Evolutionary conservation across 2,888 invertebrate species (phyloP).

Genomic region (Hypomecis atomaria): DNA sequence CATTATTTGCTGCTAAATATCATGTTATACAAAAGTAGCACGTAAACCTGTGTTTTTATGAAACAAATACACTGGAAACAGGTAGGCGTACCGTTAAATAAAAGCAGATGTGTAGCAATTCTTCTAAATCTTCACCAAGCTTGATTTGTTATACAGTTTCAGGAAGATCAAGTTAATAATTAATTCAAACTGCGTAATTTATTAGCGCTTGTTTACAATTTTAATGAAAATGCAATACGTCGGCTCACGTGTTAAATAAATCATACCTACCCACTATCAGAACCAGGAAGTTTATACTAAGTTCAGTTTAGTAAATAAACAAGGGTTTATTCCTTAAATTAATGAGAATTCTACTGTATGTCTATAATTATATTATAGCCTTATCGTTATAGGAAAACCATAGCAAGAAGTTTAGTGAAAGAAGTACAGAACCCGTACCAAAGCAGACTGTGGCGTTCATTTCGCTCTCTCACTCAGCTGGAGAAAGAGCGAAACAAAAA

Average conservation of each 20-base stretch:
- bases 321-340: no score
- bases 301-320: no score
- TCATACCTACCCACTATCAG: constrained; percentile 23
- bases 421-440: no score
- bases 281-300: no score
- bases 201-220: constrained; percentile 14
- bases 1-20: no score
- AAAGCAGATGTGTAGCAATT: background rate
- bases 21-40: no score
- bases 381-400: background rate
- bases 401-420: background rate
- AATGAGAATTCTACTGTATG: background rate
- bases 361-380: background rate
- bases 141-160: background rate
- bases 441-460: no score
- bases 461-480: no score
- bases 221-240: constrained; percentile 15
- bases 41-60: no score
- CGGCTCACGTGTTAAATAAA: constrained; percentile 33
- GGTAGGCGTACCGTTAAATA: background rate
- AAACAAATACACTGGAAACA: no score
- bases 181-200: constrained; percentile 12
- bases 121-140: no score
- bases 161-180: background rate
- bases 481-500: constrained; percentile 5